phyloP scores from a whole-genome alignment of 2,888 invertebrate genomes.

The Lasius platythorax region DNA sequence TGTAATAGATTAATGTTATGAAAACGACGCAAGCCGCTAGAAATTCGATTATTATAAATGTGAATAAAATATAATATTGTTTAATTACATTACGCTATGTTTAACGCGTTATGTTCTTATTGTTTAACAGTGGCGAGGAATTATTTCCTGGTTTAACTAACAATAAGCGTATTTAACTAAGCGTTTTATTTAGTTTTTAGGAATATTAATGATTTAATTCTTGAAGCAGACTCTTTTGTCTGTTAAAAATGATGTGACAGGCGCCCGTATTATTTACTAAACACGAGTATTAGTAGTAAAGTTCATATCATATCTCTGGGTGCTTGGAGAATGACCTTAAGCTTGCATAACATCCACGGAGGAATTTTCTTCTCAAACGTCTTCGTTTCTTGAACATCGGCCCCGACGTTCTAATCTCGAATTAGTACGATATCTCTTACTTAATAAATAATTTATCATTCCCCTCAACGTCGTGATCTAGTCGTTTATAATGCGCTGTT shows the following conservation, averaged over 20 bases:
- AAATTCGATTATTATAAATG: neutral
- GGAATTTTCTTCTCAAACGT: constrained; percentile 55
- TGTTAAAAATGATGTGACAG: constrained; percentile 44
- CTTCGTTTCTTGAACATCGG: constrained; percentile 30
- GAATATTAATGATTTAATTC: neutral
- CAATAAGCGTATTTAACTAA: neutral
- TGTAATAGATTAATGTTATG: neutral
- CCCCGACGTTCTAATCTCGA: constrained; percentile 53
- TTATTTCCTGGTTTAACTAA: neutral
- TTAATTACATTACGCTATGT: neutral
- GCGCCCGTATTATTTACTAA: constrained; percentile 74
- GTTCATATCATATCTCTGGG: constrained; percentile 78
- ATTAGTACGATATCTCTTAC: constrained; percentile 35
- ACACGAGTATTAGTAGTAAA: constrained; percentile 69
- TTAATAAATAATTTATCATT: constrained; percentile 54
- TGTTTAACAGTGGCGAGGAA: neutral
- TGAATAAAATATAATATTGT: constrained; percentile 13
- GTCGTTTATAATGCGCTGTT: neutral
- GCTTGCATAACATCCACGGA: constrained; percentile 71
- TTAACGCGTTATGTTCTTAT: neutral
- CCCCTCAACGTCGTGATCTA: neutral
- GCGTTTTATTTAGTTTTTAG: neutral
- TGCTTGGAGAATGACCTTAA: constrained; percentile 72
- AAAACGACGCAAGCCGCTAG: neutral
- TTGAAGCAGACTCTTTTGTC: neutral